Conservation (phyloP, 2,113 vertebrate species). For the Dicaeum eximium region DNA sequence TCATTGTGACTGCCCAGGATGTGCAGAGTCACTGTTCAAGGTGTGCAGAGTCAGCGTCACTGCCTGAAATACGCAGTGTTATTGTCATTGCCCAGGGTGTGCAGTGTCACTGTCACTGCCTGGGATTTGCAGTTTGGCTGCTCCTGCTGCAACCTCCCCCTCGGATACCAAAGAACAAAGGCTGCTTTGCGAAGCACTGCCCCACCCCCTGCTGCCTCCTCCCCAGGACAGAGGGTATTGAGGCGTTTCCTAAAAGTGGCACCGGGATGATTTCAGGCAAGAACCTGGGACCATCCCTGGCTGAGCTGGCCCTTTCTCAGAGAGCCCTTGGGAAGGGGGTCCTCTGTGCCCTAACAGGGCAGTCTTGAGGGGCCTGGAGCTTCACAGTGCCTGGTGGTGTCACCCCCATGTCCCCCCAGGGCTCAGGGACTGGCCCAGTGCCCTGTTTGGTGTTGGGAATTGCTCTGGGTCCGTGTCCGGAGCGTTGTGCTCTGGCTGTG, state of each 20-base stretch:
- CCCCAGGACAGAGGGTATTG: background rate
- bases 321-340: background rate
- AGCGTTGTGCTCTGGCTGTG: background rate
- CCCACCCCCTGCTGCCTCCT: background rate
- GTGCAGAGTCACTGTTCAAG: background rate
- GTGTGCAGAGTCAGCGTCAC: background rate
- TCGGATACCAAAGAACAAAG: constrained; percentile 34
- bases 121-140: background rate
- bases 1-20: background rate
- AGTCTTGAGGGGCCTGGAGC: background rate
- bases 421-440: rapidly evolving
- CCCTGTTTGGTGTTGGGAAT: background rate
- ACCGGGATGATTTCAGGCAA: background rate
- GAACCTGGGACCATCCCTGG: background rate
- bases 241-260: background rate
- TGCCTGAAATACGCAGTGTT: background rate
- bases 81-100: background rate
- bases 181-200: constrained; percentile 11
- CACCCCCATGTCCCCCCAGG: background rate
- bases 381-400: background rate
- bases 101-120: background rate
- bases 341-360: background rate
- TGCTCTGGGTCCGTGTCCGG: rapidly evolving
- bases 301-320: background rate
- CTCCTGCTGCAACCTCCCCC: background rate